Evolutionary conservation across 35 echinoderm and acorn worm species (phyloP), one percentile per base, ranked within the genome.

Genomic region (Stichopus chloronotus): DNA sequence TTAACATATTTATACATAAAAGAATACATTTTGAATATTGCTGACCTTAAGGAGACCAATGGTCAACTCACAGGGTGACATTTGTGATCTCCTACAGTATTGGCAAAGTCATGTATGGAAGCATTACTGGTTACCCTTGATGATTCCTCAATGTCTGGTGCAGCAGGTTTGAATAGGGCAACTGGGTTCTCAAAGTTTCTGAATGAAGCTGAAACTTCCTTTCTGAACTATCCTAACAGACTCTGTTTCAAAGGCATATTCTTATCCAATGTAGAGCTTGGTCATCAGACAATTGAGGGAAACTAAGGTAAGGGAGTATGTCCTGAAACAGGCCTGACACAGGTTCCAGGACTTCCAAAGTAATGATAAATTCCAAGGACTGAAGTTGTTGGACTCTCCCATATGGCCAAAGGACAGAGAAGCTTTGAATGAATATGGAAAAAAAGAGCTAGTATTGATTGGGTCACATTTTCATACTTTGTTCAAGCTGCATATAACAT

Each of bases 1-100:
- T n/a, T n/a, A n/a, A n/a, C n/a, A n/a, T n/a, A n/a, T n/a, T n/a
- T n/a, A n/a, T n/a, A n/a, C n/a, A n/a, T n/a, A n/a, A n/a, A n/a
- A n/a, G n/a, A 79, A 25, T 86, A 94, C 1, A 87, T 86, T 17
- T 87, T 87, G 22, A 25, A 63, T 11, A 54, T 81, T 58, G 25
- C 9, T 79, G 86, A 90, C 23, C 91, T 79, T 91, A 57, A 68
- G 8, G 8, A 8, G 8, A 8, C 63, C 63, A 8, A 8, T 17
- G 8, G 8, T 68, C 8, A 9, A 9, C 63, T 68, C 8, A 43
- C 30, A 43, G 3, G 30, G 0, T 0, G 30, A 43, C 3, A 3
- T 43, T 43, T 43, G 1, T 43, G 30, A 43, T 3, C 30, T 43
- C 3, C 0, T 43, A 68, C 63, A 68, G 17, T 9, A 43, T 43